A percentile compares a stretch with the other conserved stretches of the same genome.
Evolutionary conservation across 2,888 invertebrate species (phyloP).

Genomic region (Icerya purchasi): DNA sequence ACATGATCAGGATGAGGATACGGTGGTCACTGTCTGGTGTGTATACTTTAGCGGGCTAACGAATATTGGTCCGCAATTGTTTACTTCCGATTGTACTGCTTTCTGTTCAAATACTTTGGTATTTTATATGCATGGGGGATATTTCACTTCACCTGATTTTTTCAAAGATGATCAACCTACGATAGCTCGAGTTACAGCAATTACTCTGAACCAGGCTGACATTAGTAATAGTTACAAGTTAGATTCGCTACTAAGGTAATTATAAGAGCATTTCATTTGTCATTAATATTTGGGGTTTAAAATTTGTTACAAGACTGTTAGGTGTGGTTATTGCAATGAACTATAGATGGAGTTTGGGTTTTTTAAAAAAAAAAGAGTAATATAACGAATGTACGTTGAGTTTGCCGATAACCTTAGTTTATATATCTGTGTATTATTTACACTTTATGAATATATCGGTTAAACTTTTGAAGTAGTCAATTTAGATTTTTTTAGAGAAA

Average conservation of each 20-base stretch:
- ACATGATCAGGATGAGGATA: constrained; percentile 19
- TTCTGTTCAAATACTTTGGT: constrained; percentile 52
- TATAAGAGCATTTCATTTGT: too few species aligned
- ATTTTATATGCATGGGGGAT: constrained; percentile 72
- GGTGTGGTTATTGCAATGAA: too few species aligned
- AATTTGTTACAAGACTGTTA: too few species aligned
- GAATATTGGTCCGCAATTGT: constrained; percentile 45
- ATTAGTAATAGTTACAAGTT: constrained; percentile 50
- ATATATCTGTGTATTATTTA: too few species aligned
- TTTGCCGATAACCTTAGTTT: too few species aligned
- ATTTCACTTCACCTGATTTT: constrained; percentile 42
- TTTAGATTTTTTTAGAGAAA: too few species aligned
- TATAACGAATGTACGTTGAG: too few species aligned
- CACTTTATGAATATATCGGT: too few species aligned
- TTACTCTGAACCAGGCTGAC: constrained; percentile 36
- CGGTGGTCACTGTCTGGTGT: constrained; percentile 46
- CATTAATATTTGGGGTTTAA: too few species aligned
- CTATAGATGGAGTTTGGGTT: too few species aligned
- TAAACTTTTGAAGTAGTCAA: too few species aligned
- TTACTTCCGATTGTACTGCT: constrained; percentile 38
- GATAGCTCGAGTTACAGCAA: constrained; percentile 27
- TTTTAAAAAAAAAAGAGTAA: too few species aligned
- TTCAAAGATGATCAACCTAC: constrained; percentile 20
- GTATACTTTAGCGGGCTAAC: constrained; percentile 65
- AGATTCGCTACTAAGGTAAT: constrained; percentile 39